phyloP scores from a whole-genome alignment of 1,140 invertebrate genomes.

The Drosophila grimshawi region DNA sequence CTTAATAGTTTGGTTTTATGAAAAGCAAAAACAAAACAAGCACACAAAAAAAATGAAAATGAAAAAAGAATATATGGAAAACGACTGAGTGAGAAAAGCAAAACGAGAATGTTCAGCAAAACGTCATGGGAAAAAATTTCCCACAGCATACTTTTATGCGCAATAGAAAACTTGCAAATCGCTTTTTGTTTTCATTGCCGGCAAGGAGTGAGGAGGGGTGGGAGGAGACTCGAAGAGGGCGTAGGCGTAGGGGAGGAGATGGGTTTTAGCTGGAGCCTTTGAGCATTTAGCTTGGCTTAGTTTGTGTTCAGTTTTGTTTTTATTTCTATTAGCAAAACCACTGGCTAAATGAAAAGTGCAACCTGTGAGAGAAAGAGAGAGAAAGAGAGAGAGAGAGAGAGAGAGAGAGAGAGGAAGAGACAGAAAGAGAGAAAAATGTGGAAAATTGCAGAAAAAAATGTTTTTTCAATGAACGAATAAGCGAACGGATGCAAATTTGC shows the following conservation, averaged over 20 bases:
- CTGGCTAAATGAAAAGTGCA: constrained; percentile 74
- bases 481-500: constrained; percentile 38
- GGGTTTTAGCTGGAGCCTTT: constrained; percentile 54
- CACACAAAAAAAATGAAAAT: constrained; percentile 33
- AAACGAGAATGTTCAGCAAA: constrained; percentile 57
- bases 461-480: constrained; percentile 72
- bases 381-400: neutral
- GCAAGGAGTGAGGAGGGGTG: neutral
- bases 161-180: constrained; percentile 83
- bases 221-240: neutral
- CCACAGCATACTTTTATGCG: constrained; percentile 80
- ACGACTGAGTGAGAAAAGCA: constrained; percentile 22
- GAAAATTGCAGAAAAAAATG: constrained; percentile 25
- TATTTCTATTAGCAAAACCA: constrained; percentile 79
- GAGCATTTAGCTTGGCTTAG: constrained; percentile 80
- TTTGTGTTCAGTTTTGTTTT: constrained; percentile 79
- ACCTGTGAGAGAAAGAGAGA: neutral
- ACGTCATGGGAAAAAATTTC: constrained; percentile 62
- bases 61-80: constrained; percentile 45
- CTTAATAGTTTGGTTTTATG: constrained; percentile 83
- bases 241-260: neutral
- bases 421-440: neutral
- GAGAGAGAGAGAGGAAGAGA: too few relatives aligned
- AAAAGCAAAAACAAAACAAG: constrained; percentile 68
- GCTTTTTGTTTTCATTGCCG: constrained; percentile 81